Conservation (phyloP, 2,113 vertebrate genomes). For the Mixornis gularis region DNA sequence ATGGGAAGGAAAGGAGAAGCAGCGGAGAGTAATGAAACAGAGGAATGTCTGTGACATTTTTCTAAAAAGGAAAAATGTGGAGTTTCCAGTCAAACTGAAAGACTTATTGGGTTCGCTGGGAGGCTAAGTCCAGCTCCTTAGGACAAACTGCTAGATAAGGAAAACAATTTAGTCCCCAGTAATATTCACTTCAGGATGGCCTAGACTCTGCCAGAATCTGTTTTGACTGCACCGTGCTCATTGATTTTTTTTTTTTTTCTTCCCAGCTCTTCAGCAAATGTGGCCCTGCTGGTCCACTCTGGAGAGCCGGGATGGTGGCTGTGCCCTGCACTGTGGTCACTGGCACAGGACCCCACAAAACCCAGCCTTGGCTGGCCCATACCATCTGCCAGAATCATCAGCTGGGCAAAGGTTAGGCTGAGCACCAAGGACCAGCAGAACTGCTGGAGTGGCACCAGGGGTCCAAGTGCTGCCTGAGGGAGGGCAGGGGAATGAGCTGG, state of each 20-base stretch:
- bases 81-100: slow-evolving; percentile 73
- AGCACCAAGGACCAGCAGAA: accelerated
- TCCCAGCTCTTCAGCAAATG: not conserved
- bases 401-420: accelerated
- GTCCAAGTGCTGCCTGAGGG: not conserved
- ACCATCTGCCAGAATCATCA: not conserved
- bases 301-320: accelerated
- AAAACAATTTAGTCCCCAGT: slow-evolving; percentile 53
- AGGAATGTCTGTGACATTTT: slow-evolving; percentile 74
- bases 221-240: slow-evolving; percentile 18
- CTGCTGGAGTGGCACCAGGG: accelerated
- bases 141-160: slow-evolving; percentile 64
- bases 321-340: not conserved
- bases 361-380: not conserved
- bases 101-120: slow-evolving; percentile 70
- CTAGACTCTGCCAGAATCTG: slow-evolving; percentile 15
- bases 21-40: slow-evolving; percentile 66
- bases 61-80: slow-evolving; percentile 78
- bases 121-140: slow-evolving; percentile 64
- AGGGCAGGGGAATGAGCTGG: not conserved
- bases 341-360: not conserved
- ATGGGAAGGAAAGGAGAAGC: slow-evolving; percentile 51
- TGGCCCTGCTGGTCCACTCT: not conserved
- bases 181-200: slow-evolving; percentile 35
- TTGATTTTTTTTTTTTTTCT: slow-evolving; percentile 13